Conservation (phyloP, 2,797 vertebrate genomes). For the Carcharodon carcharias region DNA sequence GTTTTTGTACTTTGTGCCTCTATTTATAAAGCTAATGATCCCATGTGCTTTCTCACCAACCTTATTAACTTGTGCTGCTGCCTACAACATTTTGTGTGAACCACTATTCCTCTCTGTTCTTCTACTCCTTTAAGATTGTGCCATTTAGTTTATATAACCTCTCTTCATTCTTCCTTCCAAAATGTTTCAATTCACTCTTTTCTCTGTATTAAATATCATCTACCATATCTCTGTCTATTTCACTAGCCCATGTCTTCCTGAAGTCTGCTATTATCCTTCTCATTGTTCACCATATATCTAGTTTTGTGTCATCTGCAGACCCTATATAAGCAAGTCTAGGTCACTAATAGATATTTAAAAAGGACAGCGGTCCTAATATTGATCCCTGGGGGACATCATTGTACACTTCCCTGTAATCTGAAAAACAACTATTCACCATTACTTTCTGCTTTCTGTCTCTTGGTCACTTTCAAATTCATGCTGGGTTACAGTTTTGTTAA, state of each 20-base stretch:
- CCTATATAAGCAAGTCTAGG: not conserved
- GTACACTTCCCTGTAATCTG: not conserved
- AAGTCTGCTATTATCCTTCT: not conserved
- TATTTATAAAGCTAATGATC: not conserved
- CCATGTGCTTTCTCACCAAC: not conserved
- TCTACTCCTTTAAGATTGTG: not conserved
- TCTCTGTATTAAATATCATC: not conserved
- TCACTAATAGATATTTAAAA: not conserved
- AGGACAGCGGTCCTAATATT: not conserved
- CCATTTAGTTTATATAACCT: not conserved
- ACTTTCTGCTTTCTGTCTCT: not conserved
- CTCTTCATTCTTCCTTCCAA: not conserved
- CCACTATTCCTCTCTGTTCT: no score
- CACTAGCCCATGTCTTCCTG: not conserved
- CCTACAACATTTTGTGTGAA: not conserved
- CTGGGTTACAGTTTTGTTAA: not conserved
- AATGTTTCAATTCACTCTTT: not conserved
- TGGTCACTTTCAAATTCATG: not conserved
- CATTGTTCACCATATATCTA: not conserved
- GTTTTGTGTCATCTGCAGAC: not conserved
- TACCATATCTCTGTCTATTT: not conserved
- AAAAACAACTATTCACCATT: not conserved
- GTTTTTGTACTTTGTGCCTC: not conserved
- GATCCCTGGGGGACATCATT: not conserved
- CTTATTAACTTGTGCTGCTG: not conserved